Conservation (phyloP, 2,888 invertebrate species). For the Acanthosepion pharaonis region DNA sequence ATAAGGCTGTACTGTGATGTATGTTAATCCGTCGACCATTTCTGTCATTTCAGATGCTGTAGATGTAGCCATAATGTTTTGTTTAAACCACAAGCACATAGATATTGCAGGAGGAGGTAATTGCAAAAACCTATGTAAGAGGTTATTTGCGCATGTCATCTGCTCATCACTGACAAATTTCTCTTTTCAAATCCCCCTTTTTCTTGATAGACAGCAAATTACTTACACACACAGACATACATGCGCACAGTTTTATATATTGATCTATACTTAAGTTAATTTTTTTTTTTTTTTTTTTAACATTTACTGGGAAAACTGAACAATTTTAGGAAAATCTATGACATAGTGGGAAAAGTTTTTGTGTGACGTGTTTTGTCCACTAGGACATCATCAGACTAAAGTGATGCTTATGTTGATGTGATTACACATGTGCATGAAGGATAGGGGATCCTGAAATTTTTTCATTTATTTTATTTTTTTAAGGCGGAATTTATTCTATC, state of each 20-base stretch:
- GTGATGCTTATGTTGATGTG: too few relatives aligned
- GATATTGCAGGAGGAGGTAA: conserved; percentile 44
- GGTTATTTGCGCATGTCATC: conserved; percentile 45
- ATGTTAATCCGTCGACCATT: conserved; percentile 43
- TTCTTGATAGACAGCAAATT: neutral
- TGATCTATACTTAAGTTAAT: neutral
- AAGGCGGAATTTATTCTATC: too few relatives aligned
- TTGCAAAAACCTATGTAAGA: conserved; percentile 46
- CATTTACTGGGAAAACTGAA: too few relatives aligned
- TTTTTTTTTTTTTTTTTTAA: neutral
- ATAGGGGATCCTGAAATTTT: too few relatives aligned
- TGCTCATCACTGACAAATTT: conserved; percentile 42
- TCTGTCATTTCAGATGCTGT: conserved; percentile 47
- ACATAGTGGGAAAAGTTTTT: too few relatives aligned
- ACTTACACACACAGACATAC: neutral
- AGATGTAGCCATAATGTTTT: conserved; percentile 45
- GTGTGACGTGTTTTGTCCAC: too few relatives aligned
- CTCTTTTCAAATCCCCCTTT: neutral
- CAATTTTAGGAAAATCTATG: too few relatives aligned
- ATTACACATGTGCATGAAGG: too few relatives aligned
- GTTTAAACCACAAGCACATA: conserved; percentile 46
- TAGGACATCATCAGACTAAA: too few relatives aligned
- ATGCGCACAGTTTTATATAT: neutral
- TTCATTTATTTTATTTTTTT: too few relatives aligned
- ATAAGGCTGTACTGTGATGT: conserved; percentile 34